Percentiles rank a stretch among this genome's conserved stretches.
Evolutionary conservation across 1,140 invertebrate species (phyloP).

Genomic region (Lepidurus couesii): DNA sequence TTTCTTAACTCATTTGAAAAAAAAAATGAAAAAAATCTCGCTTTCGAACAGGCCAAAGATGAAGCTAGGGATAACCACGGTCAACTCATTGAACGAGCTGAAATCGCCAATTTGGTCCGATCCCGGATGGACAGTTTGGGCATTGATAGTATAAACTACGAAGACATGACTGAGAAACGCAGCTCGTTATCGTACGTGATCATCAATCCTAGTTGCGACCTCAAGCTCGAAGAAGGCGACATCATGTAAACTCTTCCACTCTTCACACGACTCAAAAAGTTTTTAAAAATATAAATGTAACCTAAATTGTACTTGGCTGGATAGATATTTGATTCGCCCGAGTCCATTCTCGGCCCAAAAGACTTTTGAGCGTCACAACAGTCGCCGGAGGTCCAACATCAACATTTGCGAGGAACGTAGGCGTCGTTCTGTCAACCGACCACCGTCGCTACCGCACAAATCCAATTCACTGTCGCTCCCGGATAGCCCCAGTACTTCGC

Average conservation of each 20-base stretch:
- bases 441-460: slow-evolving; percentile 65
- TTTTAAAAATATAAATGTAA: neutral
- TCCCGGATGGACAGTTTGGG: slow-evolving; percentile 90
- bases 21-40: neutral
- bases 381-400: slow-evolving; percentile 80
- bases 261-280: neutral
- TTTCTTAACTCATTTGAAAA: neutral
- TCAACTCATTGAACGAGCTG: slow-evolving; percentile 86
- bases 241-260: slow-evolving; percentile 66
- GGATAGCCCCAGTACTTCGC: slow-evolving; percentile 73
- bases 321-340: slow-evolving; percentile 75
- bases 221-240: slow-evolving; percentile 92
- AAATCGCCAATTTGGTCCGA: slow-evolving; percentile 88
- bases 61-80: slow-evolving; percentile 78
- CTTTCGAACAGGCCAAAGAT: slow-evolving; percentile 52
- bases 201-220: slow-evolving; percentile 95
- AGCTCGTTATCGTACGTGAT: slow-evolving; percentile 94
- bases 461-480: slow-evolving; percentile 80
- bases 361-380: slow-evolving; percentile 85
- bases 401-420: slow-evolving; percentile 69
- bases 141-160: slow-evolving; percentile 80
- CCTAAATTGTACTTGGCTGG: slow-evolving; percentile 38
- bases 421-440: slow-evolving; percentile 43
- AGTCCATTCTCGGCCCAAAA: slow-evolving; percentile 89
- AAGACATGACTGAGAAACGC: slow-evolving; percentile 84